These are phyloP conservation scores for Temnothorax rugatulus DNA, from an alignment of 2,888 invertebrate species.

Conservation along the genomic window DNA sequence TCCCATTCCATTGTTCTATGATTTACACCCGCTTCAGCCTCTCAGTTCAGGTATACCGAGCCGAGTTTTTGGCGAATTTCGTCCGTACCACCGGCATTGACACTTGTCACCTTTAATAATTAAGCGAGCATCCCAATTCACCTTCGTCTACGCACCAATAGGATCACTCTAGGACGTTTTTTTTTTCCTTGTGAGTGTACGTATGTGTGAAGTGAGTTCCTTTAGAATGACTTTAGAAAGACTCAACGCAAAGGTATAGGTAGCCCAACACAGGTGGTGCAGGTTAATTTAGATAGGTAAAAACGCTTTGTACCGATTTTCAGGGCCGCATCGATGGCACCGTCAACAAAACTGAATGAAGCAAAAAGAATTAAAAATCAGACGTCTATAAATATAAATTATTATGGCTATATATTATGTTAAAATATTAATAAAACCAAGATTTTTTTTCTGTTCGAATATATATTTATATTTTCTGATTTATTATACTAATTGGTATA, in stretches of 20 bases:
- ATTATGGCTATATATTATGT: too few relatives aligned
- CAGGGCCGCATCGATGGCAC: constrained; percentile 8
- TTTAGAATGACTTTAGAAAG: constrained; percentile 50
- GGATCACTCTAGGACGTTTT: constrained; percentile 45
- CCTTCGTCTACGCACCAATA: constrained; percentile 42
- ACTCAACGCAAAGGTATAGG: constrained; percentile 66
- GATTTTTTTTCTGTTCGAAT: background rate
- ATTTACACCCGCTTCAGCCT: constrained; percentile 72
- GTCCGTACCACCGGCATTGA: constrained; percentile 60
- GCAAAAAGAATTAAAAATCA: background rate
- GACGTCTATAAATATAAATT: background rate
- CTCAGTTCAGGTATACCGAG: constrained; percentile 65
- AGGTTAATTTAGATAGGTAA: constrained; percentile 73
- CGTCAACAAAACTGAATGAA: background rate
- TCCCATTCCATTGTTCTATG: constrained; percentile 69
- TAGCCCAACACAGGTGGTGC: constrained; percentile 69
- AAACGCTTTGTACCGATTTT: constrained; percentile 73
- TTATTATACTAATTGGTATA: background rate
- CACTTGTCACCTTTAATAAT: constrained; percentile 80
- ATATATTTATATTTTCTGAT: background rate
- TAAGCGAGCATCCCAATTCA: constrained; percentile 79
- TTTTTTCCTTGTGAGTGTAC: constrained; percentile 46
- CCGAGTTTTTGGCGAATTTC: constrained; percentile 61
- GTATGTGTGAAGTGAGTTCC: constrained; percentile 16
- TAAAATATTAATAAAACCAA: background rate